Conservation (phyloP, 2,113 vertebrate genomes). For the Pseudonaja textilis region DNA sequence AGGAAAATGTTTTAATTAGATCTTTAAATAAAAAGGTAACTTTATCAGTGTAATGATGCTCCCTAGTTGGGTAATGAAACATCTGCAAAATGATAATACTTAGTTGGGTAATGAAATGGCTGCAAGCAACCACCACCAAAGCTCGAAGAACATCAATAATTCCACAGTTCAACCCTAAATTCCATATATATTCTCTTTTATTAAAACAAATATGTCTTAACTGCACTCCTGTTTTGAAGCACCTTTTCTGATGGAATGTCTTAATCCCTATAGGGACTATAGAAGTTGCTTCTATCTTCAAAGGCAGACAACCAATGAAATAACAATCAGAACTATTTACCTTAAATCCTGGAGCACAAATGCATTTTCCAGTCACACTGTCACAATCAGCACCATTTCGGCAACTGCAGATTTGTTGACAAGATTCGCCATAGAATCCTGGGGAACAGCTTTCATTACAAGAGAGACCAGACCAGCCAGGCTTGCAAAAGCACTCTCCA, state of each 20-base stretch:
- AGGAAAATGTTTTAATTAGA: background rate
- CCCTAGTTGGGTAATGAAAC: background rate
- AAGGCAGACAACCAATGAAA: background rate
- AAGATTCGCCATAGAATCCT: slow-evolving; percentile 87
- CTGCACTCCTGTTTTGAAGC: background rate
- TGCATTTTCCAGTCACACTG: slow-evolving; percentile 86
- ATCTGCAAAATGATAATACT: background rate
- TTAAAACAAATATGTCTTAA: background rate
- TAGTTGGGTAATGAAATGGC: background rate
- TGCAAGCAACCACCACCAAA: background rate
- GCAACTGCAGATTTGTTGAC: slow-evolving; percentile 91
- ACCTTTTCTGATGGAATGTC: background rate
- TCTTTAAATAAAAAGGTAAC: background rate
- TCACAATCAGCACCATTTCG: slow-evolving; percentile 94
- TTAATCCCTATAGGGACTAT: background rate
- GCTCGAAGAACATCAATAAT: background rate
- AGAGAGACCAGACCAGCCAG: slow-evolving; percentile 93
- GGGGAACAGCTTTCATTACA: slow-evolving; percentile 94
- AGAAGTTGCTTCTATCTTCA: background rate
- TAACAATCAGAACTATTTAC: slow-evolving; percentile 67
- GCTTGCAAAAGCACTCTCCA: slow-evolving; percentile 88
- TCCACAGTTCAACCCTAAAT: background rate
- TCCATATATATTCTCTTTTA: background rate
- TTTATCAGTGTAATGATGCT: background rate
- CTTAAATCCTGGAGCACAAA: slow-evolving; percentile 94